phyloP scores from a whole-genome alignment of 2,888 invertebrate species.

The Netelia virgata region DNA sequence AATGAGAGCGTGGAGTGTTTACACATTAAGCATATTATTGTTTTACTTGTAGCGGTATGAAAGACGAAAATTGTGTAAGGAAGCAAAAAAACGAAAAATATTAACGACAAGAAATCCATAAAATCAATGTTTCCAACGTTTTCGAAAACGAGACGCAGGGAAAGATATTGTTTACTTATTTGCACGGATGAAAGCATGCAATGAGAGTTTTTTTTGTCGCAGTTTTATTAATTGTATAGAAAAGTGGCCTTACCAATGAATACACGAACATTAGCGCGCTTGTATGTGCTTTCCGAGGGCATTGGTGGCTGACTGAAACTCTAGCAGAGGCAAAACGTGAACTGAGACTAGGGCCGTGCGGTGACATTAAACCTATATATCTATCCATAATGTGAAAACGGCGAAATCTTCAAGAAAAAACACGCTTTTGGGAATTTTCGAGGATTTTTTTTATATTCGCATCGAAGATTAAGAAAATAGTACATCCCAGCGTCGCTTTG shows the following conservation, averaged over 20 bases:
- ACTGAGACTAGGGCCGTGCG: conserved; percentile 6
- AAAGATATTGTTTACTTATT: conserved; percentile 37
- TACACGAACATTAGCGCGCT: conserved; percentile 63
- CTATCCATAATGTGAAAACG: no score
- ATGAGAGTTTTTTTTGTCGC: conserved; percentile 37
- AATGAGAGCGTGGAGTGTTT: conserved; percentile 25
- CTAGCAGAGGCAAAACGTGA: conserved; percentile 36
- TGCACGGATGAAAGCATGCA: conserved; percentile 30
- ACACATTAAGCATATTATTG: conserved; percentile 33
- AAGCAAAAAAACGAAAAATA: conserved; percentile 7
- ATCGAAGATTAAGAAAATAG: no score
- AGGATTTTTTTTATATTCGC: no score
- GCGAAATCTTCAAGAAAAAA: no score
- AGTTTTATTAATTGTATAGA: conserved; percentile 60
- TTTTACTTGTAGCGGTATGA: conserved; percentile 43
- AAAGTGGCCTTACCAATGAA: conserved; percentile 72
- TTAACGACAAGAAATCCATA: background rate
- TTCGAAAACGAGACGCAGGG: conserved; percentile 7
- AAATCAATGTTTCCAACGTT: background rate
- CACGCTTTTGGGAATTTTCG: no score
- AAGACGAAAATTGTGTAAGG: conserved; percentile 25
- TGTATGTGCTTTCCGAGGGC: conserved; percentile 39
- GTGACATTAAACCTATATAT: background rate
- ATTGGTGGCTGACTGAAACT: conserved; percentile 40
- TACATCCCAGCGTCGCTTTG: no score